Conservation (phyloP, 1,140 invertebrate species). For the Drosophila pseudoobscura region DNA sequence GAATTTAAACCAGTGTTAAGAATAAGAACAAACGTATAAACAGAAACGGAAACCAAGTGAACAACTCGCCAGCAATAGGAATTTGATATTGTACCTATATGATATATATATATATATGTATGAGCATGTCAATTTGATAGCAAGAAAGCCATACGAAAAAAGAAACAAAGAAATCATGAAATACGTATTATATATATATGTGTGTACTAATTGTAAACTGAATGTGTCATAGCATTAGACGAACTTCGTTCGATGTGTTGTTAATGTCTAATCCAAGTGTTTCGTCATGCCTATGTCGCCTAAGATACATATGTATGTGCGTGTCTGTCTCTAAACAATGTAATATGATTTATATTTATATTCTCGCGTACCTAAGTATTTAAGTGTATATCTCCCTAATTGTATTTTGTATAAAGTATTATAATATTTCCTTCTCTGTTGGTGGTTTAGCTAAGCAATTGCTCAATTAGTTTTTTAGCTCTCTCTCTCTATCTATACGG, state of each 20-base stretch:
- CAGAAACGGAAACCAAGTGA: neutral
- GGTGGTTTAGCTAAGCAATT: constrained; percentile 58
- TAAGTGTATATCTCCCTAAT: constrained; percentile 1
- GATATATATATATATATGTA: constrained; percentile 36
- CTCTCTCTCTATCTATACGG: constrained; percentile 27
- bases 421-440: constrained; percentile 51
- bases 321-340: constrained; percentile 18
- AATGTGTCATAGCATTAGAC: constrained; percentile 55
- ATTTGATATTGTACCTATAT: constrained; percentile 39
- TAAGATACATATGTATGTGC: neutral
- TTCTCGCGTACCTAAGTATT: constrained; percentile 34
- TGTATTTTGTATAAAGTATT: constrained; percentile 48
- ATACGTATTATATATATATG: constrained; percentile 45
- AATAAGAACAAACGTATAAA: neutral
- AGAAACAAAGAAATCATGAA: constrained; percentile 34
- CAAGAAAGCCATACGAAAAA: constrained; percentile 53
- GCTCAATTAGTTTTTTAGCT: constrained; percentile 70
- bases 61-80: constrained; percentile 39
- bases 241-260: constrained; percentile 3
- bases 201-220: constrained; percentile 34
- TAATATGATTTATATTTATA: constrained; percentile 14
- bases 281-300: neutral
- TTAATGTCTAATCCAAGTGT: constrained; percentile 24
- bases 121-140: constrained; percentile 62
- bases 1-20: neutral